Evolutionary conservation across 2,888 invertebrate species (phyloP), one percentile per base, ranked within the genome.

Genomic region (Ceramica pisi): DNA sequence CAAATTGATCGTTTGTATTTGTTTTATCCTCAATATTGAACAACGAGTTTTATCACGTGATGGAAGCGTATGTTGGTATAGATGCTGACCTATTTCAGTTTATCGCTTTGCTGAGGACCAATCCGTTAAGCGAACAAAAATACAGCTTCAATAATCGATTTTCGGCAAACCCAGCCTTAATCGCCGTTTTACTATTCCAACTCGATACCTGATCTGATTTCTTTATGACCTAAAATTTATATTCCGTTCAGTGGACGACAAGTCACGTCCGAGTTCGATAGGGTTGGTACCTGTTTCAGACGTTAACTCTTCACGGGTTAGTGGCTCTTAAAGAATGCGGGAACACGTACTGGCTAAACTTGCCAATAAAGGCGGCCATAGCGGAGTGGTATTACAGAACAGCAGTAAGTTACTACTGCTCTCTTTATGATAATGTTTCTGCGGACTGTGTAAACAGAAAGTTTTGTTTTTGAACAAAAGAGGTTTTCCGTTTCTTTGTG

Each of bases 261-360:
- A 81, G 87, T 83, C 87, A 87, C 87, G 87, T 86, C 67, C 82
- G 63, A 53, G 67, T 81, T 67, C 81, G 85, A 86, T 86, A 84
- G 80, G 80, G 68, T 81, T 78, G 79, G 71, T 78, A 80, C 83
- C 84, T 83, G 80, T 81, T 82, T 82, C 69, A 80, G 74, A 79
- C 79, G 78, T 78, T 79, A 77, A 80, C 78, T 77, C 80, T 81
- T 76, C 77, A 81, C 81, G 76, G 84, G 67, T 67, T 78, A 74
- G 53, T 60, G 55, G 71, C 53, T 77, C 67, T 31, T 59, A 53
- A 68, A 63, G 64, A 64, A 69, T 75, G 71, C 72, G 64, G 46
- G 68, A 59, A 71, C 87, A 86, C 86, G 86, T 84, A 70, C 67
- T 64, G 68, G 51, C 66, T 78, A 67, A 57, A 67, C 48, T 75